A percentile compares a stretch with the other conserved stretches of the same genome.
phyloP scores from a whole-genome alignment of 2,113 vertebrate species.

The Paralichthys olivaceus region DNA sequence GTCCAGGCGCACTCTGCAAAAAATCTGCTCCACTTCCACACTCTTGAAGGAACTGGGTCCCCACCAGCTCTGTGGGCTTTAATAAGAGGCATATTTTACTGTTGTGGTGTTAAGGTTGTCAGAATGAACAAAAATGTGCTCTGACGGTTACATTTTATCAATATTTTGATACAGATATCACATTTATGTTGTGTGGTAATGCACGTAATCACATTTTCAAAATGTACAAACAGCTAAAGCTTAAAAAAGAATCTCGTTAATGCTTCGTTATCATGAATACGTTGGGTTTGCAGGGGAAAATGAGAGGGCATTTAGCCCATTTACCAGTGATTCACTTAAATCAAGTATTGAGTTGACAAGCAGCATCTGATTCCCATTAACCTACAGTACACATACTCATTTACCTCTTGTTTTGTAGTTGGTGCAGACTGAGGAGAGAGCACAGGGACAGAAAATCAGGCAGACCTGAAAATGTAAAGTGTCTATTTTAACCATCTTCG shows the following conservation, averaged over 20 bases:
- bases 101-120: not conserved
- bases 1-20: conserved; percentile 3
- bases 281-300: not conserved
- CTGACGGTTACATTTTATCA: not conserved
- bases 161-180: not conserved
- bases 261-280: not conserved
- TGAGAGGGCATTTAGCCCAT: not conserved
- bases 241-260: not conserved
- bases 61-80: not conserved
- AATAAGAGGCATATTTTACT: not conserved
- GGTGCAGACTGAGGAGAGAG: not conserved
- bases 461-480: too few species aligned
- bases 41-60: conserved; percentile 24
- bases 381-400: not conserved
- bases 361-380: conserved; percentile 1
- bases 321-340: not conserved
- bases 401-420: not conserved
- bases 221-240: too few species aligned
- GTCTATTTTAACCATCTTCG: not conserved
- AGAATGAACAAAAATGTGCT: not conserved
- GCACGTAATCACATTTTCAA: too few species aligned
- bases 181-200: too few species aligned
- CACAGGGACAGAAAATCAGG: too few species aligned
- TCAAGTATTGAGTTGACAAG: not conserved
- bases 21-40: conserved; percentile 39